phyloP scores from a whole-genome alignment of 2,797 vertebrate species.

The Sebastes paucispinis region DNA sequence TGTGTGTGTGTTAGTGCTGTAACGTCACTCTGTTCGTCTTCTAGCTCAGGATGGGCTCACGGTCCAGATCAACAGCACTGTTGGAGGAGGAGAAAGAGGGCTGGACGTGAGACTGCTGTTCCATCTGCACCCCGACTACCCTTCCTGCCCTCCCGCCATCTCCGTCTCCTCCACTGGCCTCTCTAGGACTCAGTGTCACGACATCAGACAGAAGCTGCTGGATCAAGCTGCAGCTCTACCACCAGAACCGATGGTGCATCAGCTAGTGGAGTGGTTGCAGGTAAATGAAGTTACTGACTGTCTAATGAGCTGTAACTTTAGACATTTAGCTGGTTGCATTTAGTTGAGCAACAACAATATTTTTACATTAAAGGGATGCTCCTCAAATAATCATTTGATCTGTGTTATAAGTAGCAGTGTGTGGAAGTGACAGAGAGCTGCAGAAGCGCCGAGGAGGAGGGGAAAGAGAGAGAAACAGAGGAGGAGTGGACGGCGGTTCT shows the following conservation, averaged over 20 bases:
- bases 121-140: slow-evolving; percentile 85
- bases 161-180: slow-evolving; percentile 85
- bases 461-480: slow-evolving; percentile 7
- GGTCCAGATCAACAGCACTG: slow-evolving; percentile 40
- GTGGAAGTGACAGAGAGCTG: slow-evolving; percentile 6
- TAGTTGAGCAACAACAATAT: not conserved
- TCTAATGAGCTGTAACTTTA: no score
- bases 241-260: slow-evolving; percentile 56
- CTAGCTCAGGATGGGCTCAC: slow-evolving; percentile 44
- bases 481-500: slow-evolving; percentile 81
- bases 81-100: not conserved
- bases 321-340: no score
- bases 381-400: not conserved
- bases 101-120: slow-evolving; percentile 77
- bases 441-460: not conserved
- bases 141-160: slow-evolving; percentile 81
- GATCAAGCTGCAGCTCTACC: slow-evolving; percentile 40
- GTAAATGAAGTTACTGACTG: not conserved
- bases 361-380: not conserved
- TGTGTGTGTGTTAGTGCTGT: not conserved
- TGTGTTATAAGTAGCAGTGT: not conserved
- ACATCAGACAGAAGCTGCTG: slow-evolving; percentile 49
- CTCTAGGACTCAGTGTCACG: slow-evolving; percentile 81
- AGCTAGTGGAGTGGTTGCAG: slow-evolving; percentile 51
- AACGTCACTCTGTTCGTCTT: not conserved